A percentile compares a stretch with the other conserved stretches of the same genome.
These are phyloP conservation scores for Solenodon paradoxus DNA, from an alignment of 2,113 vertebrate species.

Conservation along the genomic window DNA sequence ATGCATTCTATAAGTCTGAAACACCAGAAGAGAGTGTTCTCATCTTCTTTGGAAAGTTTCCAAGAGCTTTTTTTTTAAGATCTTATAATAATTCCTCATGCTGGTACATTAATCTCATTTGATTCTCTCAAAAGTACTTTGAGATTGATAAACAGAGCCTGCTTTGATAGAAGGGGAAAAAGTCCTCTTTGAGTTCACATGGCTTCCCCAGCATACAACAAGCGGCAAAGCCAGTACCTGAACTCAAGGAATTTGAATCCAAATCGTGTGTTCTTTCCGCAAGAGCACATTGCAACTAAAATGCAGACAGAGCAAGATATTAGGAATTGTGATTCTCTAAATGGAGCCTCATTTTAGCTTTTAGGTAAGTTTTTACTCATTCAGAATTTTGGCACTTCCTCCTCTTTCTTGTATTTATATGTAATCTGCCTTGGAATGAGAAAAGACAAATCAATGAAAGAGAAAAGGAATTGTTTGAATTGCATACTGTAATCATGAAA, in stretches of 20 bases:
- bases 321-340: not conserved
- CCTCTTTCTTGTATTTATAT: not conserved
- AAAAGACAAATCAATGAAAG: not conserved
- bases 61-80: not conserved
- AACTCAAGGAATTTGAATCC: not conserved
- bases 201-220: not conserved
- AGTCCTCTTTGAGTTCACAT: not conserved
- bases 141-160: not conserved
- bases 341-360: not conserved
- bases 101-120: not conserved
- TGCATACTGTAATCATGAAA: not conserved
- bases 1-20: not conserved
- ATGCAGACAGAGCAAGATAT: not conserved
- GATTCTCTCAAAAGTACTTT: not conserved
- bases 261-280: not conserved
- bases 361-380: not conserved
- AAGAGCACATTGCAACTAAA: not conserved
- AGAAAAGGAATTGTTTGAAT: not conserved
- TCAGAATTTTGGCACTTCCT: not conserved
- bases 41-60: not conserved
- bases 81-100: not conserved
- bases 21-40: not conserved
- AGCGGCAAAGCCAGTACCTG: not conserved
- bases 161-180: slow-evolving; percentile 13
- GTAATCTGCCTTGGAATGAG: not conserved